Base-by-base conservation (phyloP, 1,140 invertebrate species). In the Neelides sp. region DNA sequence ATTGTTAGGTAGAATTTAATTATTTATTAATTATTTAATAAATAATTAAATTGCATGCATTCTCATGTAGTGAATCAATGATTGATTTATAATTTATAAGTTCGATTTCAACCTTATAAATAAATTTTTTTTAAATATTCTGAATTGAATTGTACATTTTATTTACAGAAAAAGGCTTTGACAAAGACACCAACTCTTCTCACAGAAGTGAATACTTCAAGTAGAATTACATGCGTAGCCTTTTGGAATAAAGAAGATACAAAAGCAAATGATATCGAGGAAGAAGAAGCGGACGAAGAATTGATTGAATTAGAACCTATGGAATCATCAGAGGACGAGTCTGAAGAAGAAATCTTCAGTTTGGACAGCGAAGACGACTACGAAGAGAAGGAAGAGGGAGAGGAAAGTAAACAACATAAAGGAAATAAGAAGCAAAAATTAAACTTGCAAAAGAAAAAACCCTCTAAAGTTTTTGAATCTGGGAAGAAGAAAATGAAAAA, bases 161-260 rank as follows among this genome's bases (percentile, higher is more conserved):
- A 5, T 40, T 39, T 44, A 20, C 20, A 58, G 51, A 44, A 58
- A 5, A 48, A 40, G 15, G 50, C 20, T 35, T 47, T 36, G 35
- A 47, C 46, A 3, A 19, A 26, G 10, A n/a, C n/a, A n/a, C 57
- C 50, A 27, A 26, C 32, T 3, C 26, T 56, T 13, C 26, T 58
- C 32, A 47, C 49, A 0, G 43, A 60, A 41, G 13, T 60, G 3
- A 44, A 60, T 35, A 60, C 58, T 2, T 45, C 48, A n/a, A 54
- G 54, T 39, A 35, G 58, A 12, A 50, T 60, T 15, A 60, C 54
- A 2, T 57, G 58, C 30, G 40, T 60, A 23, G 32, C 50, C 8
- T 30, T 56, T 17, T 57, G 34, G 52, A n/a, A 40, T n/a, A 47
- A 47, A 20, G 15, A 24, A 20, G 28, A 20, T 19, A 13, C 17